Base-by-base conservation (phyloP, 92 coral and sea anemone genomes). In the Chrysogorgia sp. region DNA sequence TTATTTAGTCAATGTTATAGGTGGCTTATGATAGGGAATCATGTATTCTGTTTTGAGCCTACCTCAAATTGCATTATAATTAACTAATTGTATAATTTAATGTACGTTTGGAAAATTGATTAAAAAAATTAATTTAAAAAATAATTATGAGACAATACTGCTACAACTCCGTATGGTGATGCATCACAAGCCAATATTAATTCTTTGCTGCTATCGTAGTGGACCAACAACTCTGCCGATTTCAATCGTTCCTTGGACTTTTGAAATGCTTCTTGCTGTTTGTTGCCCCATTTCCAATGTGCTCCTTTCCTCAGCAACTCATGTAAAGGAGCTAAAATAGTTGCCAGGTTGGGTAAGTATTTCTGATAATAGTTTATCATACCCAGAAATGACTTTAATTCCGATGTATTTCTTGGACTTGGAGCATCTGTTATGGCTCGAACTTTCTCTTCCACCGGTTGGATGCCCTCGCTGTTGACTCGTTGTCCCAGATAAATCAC, bases 361-460 rank as follows among this genome's bases (percentile, higher is more conserved):
- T 13, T 8, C 7, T 22, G 35, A 61, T 61, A 61, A 61, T 61
- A 61, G 35, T 61, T 28, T 7, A 61, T 22, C 35, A 61, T 85
- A 49, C 89, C 89, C 10, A 88, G 47, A 72, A 81, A 81, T 12
- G 87, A 76, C 25, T 82, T 81, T 29, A 88, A 30, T 74, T 88
- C 87, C 31, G 63, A 75, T 48, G 71, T 87, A 85, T 85, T 35
- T 31, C 45, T 25, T 15, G 89, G 92, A 2, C 55, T 72, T 76
- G 84, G 87, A 32, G 92, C 87, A 55, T 45, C 49, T 28, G 53
- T 77, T 19, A 89, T 78, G 17, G 90, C 92, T 15, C 65, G 43
- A 34, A 88, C 24, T 58, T 88, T 85, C 49, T 76, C 87, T 22
- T 88, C 75, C 31, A 89, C 85, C 37, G 89, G 87, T 2, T 85